These are phyloP conservation scores for Bettongia penicillata DNA, from an alignment of 2,113 vertebrate species.

Conservation along the genomic window DNA sequence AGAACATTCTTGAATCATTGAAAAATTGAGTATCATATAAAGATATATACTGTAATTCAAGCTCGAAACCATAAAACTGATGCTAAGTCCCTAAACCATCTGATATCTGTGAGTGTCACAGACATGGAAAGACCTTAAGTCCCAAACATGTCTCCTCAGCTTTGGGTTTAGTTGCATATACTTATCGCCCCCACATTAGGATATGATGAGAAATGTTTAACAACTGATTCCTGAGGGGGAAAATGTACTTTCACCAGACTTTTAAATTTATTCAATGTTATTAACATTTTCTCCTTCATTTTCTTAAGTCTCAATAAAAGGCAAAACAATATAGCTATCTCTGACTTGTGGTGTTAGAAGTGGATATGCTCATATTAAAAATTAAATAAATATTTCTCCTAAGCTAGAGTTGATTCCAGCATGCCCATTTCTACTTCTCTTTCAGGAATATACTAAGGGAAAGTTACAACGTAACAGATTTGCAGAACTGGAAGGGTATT, in stretches of 20 bases:
- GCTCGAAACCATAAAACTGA: neutral
- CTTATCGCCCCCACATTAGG: neutral
- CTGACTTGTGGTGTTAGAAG: neutral
- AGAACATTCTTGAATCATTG: neutral
- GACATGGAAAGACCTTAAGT: neutral
- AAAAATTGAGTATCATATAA: neutral
- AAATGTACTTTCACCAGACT: neutral
- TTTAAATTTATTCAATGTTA: neutral
- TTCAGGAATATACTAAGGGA: conserved; percentile 10
- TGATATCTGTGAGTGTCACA: neutral
- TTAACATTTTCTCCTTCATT: neutral
- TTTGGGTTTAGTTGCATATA: neutral
- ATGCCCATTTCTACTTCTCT: neutral
- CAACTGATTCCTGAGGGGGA: neutral
- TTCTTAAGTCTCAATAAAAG: neutral
- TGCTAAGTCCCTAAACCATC: neutral
- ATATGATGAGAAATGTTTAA: neutral
- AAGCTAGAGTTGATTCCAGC: neutral
- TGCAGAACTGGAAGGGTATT: conserved; percentile 17
- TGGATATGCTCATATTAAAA: neutral
- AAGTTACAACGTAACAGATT: conserved; percentile 56
- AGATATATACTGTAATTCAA: neutral
- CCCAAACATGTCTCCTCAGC: neutral
- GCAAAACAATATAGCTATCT: neutral
- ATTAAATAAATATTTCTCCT: neutral